Conservation (phyloP, 2,797 vertebrate species). For the Vipera ursinii region DNA sequence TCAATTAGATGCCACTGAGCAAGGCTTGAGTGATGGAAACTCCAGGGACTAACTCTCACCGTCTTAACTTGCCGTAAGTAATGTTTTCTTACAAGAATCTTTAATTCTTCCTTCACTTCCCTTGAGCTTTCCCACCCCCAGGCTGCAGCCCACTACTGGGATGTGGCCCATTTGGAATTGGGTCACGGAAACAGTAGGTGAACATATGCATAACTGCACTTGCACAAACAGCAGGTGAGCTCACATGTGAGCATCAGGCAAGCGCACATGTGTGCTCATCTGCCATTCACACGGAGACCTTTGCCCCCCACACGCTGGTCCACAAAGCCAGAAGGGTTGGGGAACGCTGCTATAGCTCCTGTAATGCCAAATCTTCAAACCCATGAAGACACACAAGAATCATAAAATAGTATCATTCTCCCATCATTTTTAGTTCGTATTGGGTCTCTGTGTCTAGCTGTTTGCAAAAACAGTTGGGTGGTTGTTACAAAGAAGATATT, state of each 20-base stretch:
- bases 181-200: neutral
- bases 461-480: neutral
- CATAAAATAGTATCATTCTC: neutral
- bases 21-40: neutral
- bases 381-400: neutral
- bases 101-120: neutral
- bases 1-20: neutral
- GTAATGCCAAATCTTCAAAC: neutral
- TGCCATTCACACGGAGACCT: fast-evolving
- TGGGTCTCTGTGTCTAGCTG: neutral
- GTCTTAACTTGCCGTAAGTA: neutral
- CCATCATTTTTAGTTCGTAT: neutral
- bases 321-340: neutral
- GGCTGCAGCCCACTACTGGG: neutral
- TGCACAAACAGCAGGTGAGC: neutral
- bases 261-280: neutral
- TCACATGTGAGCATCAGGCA: neutral
- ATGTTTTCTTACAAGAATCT: neutral
- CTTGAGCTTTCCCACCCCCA: neutral
- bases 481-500: neutral
- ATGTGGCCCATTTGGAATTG: neutral
- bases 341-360: neutral
- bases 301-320: fast-evolving
- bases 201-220: neutral
- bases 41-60: neutral